A percentile compares a stretch with the other conserved stretches of the same genome.
Conservation (phyloP, 2,113 vertebrate species). For the Misgurnus mizolepis region DNA sequence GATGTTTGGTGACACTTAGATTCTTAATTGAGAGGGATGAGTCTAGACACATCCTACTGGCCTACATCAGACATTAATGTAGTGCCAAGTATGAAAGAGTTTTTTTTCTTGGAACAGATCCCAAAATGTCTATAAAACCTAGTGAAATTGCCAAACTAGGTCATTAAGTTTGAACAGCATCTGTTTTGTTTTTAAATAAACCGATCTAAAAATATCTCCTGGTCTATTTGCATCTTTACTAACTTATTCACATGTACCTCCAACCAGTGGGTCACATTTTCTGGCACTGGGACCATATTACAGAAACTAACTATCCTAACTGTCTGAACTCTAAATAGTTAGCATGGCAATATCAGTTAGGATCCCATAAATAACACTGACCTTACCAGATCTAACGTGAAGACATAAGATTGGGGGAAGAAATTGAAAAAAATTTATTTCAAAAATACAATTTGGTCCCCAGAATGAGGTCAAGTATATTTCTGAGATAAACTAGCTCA, state of each 20-base stretch:
- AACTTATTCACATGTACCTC: neutral
- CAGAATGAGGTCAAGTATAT: too few species aligned
- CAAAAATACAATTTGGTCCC: too few species aligned
- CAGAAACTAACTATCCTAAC: neutral
- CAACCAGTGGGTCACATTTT: too few species aligned
- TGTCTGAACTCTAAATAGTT: too few species aligned
- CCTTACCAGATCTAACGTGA: too few species aligned
- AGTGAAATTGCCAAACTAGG: constrained; percentile 32
- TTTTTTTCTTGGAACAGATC: constrained; percentile 37
- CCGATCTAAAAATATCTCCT: constrained; percentile 14
- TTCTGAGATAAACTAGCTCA: too few species aligned
- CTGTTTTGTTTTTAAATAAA: constrained; percentile 24
- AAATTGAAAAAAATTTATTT: too few species aligned
- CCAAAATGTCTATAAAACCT: constrained; percentile 31
- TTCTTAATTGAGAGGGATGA: constrained; percentile 1
- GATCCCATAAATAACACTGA: too few species aligned
- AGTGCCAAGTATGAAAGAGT: constrained; percentile 3
- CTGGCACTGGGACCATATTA: neutral
- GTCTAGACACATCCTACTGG: constrained; percentile 29
- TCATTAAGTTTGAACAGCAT: constrained; percentile 25
- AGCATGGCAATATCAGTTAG: too few species aligned
- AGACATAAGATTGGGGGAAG: too few species aligned
- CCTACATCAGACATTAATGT: constrained; percentile 15
- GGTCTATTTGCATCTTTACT: neutral
- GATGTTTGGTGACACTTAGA: constrained; percentile 5